A percentile compares a stretch with the other conserved stretches of the same genome.
Evolutionary conservation across 1,140 invertebrate species (phyloP).

Genomic region (Platorchestia sp.): DNA sequence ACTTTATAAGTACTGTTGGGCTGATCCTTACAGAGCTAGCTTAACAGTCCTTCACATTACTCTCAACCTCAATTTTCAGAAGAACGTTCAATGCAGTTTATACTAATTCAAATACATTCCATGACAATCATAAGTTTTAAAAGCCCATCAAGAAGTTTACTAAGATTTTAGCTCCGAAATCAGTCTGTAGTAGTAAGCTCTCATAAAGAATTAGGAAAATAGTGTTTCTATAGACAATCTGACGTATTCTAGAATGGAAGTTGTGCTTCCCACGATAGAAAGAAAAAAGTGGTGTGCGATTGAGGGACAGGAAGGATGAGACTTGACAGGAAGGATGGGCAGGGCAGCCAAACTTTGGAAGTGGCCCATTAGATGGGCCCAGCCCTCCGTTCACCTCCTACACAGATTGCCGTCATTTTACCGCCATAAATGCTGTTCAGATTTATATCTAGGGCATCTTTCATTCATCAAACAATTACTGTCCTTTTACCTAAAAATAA

Average conservation of each 20-base stretch:
- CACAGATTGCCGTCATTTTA: slow-evolving; percentile 3
- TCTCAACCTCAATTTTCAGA: neutral
- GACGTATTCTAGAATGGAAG: neutral
- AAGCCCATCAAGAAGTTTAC: neutral
- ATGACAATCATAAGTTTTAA: neutral
- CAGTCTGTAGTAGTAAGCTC: neutral
- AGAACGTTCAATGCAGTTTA: neutral
- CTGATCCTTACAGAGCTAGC: neutral
- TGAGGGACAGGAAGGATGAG: slow-evolving; percentile 26
- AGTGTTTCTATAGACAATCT: neutral
- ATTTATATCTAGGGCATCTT: neutral
- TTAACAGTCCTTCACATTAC: neutral
- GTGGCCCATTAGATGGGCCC: slow-evolving; percentile 39
- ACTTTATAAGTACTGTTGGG: neutral
- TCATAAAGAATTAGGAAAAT: neutral
- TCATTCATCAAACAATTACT: neutral
- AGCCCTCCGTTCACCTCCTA: neutral
- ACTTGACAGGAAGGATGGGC: slow-evolving; percentile 45
- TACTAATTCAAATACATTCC: neutral
- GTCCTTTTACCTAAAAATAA: neutral
- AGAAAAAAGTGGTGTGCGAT: neutral
- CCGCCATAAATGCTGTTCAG: neutral
- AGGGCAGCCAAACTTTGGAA: slow-evolving; percentile 44
- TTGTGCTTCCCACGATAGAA: neutral
- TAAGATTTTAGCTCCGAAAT: neutral